phyloP scores from a whole-genome alignment of 1,140 invertebrate genomes.

The Drosophila varians region DNA sequence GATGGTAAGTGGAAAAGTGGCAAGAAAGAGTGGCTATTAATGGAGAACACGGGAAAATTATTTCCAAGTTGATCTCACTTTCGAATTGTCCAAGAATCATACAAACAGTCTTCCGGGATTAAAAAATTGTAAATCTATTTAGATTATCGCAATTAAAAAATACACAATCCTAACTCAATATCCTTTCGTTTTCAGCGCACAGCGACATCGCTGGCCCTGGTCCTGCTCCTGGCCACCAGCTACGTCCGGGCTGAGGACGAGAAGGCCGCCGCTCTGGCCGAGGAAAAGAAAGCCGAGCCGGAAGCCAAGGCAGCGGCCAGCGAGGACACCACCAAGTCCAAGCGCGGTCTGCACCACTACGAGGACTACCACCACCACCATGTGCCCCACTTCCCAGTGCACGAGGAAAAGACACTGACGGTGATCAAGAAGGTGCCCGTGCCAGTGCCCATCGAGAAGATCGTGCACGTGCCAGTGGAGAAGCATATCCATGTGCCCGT shows the following conservation, averaged over 20 bases:
- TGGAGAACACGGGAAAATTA: too few relatives aligned
- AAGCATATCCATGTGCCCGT: constrained; percentile 86
- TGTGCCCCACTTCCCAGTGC: constrained; percentile 71
- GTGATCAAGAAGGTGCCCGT: constrained; percentile 89
- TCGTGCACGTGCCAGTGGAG: constrained; percentile 85
- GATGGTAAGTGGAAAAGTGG: constrained; percentile 60
- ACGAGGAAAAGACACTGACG: constrained; percentile 89
- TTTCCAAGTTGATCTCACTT: too few relatives aligned
- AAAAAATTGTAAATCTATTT: not conserved
- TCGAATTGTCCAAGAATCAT: not conserved
- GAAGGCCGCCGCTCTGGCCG: constrained; percentile 83
- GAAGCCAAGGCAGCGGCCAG: constrained; percentile 76
- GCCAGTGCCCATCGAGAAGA: constrained; percentile 87
- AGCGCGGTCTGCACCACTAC: constrained; percentile 86
- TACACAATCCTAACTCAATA: not conserved
- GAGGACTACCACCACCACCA: constrained; percentile 83
- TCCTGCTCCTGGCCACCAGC: constrained; percentile 83
- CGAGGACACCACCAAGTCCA: constrained; percentile 87
- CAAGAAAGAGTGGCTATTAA: too few relatives aligned
- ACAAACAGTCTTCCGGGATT: not conserved
- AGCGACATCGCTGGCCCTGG: constrained; percentile 84
- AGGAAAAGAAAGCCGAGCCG: constrained; percentile 83
- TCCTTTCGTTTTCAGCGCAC: constrained; percentile 68
- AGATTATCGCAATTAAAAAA: not conserved
- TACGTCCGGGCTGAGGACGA: constrained; percentile 80